Percentiles rank a stretch among this genome's conserved stretches.
These are phyloP conservation scores for Psylliodes chrysocephalus DNA, from an alignment of 2,888 invertebrate species.

Conservation along the genomic window DNA sequence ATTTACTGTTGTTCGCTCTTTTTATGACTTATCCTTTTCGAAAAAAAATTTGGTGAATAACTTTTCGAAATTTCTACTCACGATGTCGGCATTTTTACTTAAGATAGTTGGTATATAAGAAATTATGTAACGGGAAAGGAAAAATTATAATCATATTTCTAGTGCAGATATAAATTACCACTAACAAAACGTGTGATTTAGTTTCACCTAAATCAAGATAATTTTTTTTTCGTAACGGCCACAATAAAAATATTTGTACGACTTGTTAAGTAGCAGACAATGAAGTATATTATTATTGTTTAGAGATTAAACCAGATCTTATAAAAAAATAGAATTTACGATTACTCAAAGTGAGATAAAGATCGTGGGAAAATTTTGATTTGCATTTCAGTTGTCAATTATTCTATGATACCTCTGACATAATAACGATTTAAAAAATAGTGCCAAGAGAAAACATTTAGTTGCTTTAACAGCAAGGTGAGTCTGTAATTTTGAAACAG, in stretches of 20 bases:
- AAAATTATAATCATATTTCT: not conserved
- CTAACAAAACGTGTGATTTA: conserved; percentile 12
- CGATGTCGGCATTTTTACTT: no score
- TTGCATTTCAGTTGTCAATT: conserved; percentile 20
- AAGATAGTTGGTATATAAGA: no score
- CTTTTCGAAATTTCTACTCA: no score
- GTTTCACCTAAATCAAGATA: conserved; percentile 2
- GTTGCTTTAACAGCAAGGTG: not conserved
- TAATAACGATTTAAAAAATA: conserved; percentile 15
- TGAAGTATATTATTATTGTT: conserved; percentile 24
- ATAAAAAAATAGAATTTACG: conserved; percentile 14
- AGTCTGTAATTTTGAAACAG: conserved; percentile 6
- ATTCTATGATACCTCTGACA: conserved; percentile 12
- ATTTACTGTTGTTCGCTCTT: no score
- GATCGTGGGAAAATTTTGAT: conserved; percentile 28
- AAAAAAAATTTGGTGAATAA: no score
- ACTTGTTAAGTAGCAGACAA: conserved; percentile 23
- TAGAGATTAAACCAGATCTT: conserved; percentile 6
- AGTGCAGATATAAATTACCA: not conserved
- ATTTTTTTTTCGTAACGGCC: conserved; percentile 3
- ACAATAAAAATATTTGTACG: conserved; percentile 8
- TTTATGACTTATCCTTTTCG: no score
- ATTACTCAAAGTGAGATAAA: conserved; percentile 15
- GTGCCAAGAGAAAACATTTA: conserved; percentile 15
- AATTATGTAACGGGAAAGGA: no score